These are phyloP conservation scores for Oryzias woworae DNA, from an alignment of 2,113 vertebrate genomes.

Conservation along the genomic window DNA sequence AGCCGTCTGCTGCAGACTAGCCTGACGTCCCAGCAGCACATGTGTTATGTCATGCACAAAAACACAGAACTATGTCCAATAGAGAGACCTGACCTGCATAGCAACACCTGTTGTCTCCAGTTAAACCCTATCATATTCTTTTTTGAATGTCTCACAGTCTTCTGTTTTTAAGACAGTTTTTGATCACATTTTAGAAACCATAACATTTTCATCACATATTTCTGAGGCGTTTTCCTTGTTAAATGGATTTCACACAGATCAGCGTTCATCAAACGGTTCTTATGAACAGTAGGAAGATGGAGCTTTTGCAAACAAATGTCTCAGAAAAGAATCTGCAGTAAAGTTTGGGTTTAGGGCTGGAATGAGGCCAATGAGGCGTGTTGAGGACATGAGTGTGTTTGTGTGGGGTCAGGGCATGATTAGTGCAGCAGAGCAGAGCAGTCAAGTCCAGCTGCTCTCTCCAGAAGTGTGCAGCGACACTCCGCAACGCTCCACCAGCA, in stretches of 20 bases:
- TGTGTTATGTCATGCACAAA: constrained; percentile 16
- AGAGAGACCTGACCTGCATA: constrained; percentile 13
- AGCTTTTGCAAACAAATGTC: background rate
- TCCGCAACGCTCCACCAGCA: constrained; percentile 33
- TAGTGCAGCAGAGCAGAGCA: constrained; percentile 36
- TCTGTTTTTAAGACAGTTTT: too few species aligned
- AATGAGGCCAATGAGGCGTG: constrained; percentile 8
- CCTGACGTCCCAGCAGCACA: constrained; percentile 36
- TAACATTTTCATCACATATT: too few species aligned
- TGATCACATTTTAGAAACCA: too few species aligned
- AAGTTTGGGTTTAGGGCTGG: background rate
- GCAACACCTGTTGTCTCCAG: constrained; percentile 2
- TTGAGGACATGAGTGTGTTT: constrained; percentile 10
- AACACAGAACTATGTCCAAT: background rate
- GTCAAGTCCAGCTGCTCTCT: constrained; percentile 52
- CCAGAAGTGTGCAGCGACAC: constrained; percentile 41
- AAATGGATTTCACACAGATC: background rate
- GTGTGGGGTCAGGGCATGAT: constrained; percentile 44
- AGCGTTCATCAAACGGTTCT: too few species aligned
- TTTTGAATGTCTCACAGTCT: too few species aligned
- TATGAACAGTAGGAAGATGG: background rate
- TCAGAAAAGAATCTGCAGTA: background rate
- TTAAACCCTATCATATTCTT: too few species aligned
- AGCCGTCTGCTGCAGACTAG: constrained; percentile 32
- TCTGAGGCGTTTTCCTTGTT: background rate